These are phyloP conservation scores for Nyleta sp. DNA, from an alignment of 2,888 invertebrate species.

Conservation along the genomic window DNA sequence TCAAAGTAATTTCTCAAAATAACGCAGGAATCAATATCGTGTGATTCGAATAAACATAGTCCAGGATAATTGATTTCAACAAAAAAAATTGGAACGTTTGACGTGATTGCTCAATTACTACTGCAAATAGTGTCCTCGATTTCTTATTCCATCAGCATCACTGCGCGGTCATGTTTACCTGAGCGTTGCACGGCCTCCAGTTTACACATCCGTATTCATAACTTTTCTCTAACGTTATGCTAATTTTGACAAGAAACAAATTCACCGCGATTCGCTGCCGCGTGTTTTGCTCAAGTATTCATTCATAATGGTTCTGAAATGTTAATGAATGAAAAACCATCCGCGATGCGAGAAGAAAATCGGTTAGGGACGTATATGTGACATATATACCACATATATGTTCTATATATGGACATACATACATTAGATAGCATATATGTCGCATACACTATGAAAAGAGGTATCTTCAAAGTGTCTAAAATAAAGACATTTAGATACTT, in stretches of 20 bases:
- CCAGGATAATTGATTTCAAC: background rate
- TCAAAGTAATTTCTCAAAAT: background rate
- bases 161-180: background rate
- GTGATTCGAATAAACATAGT: background rate
- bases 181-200: background rate
- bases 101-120: conserved; percentile 2
- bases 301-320: background rate
- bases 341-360: too few relatives aligned
- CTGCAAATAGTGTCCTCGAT: conserved; percentile 2
- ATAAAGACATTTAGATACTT: too few relatives aligned
- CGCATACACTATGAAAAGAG: too few relatives aligned
- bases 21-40: background rate
- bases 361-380: too few relatives aligned
- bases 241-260: conserved; percentile 4
- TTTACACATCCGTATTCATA: conserved; percentile 1
- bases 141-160: background rate
- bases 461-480: too few relatives aligned
- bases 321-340: background rate
- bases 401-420: too few relatives aligned
- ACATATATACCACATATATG: too few relatives aligned
- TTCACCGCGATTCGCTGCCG: too few relatives aligned
- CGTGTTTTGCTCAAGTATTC: background rate
- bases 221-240: background rate
- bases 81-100: background rate
- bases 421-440: too few relatives aligned